A percentile compares a stretch with the other conserved stretches of the same genome.
Conservation (phyloP, 2,797 vertebrate genomes). For the Phalloptychus januarius region DNA sequence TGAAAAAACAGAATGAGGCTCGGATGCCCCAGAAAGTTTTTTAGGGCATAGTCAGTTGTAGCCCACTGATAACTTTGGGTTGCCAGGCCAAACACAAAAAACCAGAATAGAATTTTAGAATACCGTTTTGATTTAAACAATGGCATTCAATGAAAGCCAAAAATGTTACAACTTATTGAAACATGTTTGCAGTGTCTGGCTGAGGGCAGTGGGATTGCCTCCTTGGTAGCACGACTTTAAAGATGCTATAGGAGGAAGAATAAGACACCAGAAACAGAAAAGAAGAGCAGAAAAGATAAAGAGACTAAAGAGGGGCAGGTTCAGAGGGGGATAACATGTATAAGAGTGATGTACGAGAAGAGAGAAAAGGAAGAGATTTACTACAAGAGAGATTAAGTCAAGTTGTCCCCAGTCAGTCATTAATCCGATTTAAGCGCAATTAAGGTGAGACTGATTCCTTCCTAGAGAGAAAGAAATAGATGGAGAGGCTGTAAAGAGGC, state of each 20-base stretch:
- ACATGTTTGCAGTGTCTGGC: background rate
- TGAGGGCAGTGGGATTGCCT: background rate
- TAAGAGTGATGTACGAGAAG: conserved; percentile 74
- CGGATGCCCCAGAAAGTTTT: background rate
- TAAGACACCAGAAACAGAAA: background rate
- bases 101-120: background rate
- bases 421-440: conserved; percentile 86
- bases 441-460: conserved; percentile 84
- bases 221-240: background rate
- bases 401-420: conserved; percentile 83
- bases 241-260: conserved; percentile 11
- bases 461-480: conserved; percentile 75
- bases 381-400: conserved; percentile 83
- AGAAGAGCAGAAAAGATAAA: conserved; percentile 37
- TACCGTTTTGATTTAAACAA: background rate
- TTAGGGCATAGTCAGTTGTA: background rate
- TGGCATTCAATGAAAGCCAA: background rate
- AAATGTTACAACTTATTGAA: background rate
- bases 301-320: conserved; percentile 29
- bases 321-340: conserved; percentile 54
- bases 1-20: background rate
- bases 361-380: conserved; percentile 75
- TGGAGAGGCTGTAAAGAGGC: conserved; percentile 62
- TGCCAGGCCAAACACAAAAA: background rate
- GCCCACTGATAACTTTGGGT: background rate